phyloP scores from a whole-genome alignment of 2,888 invertebrate genomes.

The Uropetala carovei region DNA sequence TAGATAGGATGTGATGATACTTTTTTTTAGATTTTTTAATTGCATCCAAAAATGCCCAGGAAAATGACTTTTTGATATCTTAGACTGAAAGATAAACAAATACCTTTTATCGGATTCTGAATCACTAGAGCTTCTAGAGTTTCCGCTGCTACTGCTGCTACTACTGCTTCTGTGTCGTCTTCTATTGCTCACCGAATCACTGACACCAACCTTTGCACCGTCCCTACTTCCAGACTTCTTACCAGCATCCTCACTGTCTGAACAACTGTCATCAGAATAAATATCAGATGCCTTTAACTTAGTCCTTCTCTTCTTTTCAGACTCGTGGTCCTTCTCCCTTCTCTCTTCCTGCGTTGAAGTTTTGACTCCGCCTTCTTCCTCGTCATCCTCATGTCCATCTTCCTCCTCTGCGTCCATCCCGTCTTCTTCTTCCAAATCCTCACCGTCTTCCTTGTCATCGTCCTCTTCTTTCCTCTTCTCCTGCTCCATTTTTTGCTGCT shows the following conservation, averaged over 20 bases:
- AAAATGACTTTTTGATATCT: too few relatives aligned
- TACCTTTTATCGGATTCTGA: constrained; percentile 71
- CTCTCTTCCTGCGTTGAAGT: constrained; percentile 75
- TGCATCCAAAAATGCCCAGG: too few relatives aligned
- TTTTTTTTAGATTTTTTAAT: too few relatives aligned
- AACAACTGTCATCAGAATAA: constrained; percentile 91
- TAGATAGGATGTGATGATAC: too few relatives aligned
- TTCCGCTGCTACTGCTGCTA: constrained; percentile 73
- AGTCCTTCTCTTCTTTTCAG: constrained; percentile 75
- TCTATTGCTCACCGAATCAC: constrained; percentile 66
- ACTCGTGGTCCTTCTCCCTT: constrained; percentile 75
- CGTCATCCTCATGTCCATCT: constrained; percentile 80
- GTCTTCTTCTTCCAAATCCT: constrained; percentile 76
- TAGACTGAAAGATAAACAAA: too few relatives aligned
- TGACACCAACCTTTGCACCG: constrained; percentile 22
- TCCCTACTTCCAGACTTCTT: constrained; percentile 65
- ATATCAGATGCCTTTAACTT: constrained; percentile 96
- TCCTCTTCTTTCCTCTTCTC: constrained; percentile 69
- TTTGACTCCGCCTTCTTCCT: constrained; percentile 68
- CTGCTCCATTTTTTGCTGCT: constrained; percentile 72
- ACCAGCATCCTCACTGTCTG: constrained; percentile 82
- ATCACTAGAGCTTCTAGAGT: constrained; percentile 69
- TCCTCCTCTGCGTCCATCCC: constrained; percentile 76
- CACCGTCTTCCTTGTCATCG: constrained; percentile 75
- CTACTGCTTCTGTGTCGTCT: constrained; percentile 74